These are phyloP conservation scores for Momotus momota DNA, from an alignment of 2,797 vertebrate species.

Conservation along the genomic window DNA sequence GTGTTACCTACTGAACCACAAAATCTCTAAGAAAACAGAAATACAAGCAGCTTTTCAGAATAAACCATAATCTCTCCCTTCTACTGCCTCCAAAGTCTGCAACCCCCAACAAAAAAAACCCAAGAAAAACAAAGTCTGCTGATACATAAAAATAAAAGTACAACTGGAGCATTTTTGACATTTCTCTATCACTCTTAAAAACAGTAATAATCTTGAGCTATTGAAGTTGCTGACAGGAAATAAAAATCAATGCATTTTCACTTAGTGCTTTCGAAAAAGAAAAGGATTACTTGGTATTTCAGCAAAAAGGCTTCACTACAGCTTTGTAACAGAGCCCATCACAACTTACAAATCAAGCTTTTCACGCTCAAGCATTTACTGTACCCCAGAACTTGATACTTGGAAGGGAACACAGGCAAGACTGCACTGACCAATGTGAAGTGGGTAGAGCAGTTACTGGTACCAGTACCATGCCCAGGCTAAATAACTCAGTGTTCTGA, in stretches of 20 bases:
- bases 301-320: constrained; percentile 36
- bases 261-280: constrained; percentile 28
- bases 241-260: constrained; percentile 66
- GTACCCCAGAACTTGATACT: not conserved
- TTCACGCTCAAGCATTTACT: not conserved
- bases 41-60: not conserved
- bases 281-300: constrained; percentile 51
- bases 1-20: not conserved
- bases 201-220: constrained; percentile 64
- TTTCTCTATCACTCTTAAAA: constrained; percentile 64
- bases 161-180: constrained; percentile 47
- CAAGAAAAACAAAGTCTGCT: not conserved
- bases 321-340: constrained; percentile 33
- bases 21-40: not conserved
- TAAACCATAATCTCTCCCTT: not conserved
- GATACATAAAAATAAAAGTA: constrained; percentile 52
- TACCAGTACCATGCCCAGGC: not conserved
- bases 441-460: not conserved
- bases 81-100: not conserved
- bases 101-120: not conserved
- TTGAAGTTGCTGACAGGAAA: constrained; percentile 48
- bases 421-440: rapidly evolving
- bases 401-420: not conserved
- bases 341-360: not conserved
- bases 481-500: rapidly evolving